Conservation (phyloP, 2,797 vertebrate species). For the Sternotherus odoratus region DNA sequence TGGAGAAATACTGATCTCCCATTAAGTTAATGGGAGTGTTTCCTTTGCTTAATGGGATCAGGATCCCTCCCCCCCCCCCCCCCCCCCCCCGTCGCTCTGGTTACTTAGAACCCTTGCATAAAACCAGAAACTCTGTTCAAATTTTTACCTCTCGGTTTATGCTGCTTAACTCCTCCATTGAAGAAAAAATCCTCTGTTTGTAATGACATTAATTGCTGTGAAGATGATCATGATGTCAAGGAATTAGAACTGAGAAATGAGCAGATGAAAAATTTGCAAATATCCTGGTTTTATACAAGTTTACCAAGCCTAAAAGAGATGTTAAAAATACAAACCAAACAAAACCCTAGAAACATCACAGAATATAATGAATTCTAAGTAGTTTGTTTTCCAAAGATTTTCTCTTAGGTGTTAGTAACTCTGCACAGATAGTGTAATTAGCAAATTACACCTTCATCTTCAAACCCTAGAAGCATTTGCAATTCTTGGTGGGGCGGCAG, state of each 20-base stretch:
- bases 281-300: not conserved
- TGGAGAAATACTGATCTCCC: not conserved
- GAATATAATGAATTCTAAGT: not conserved
- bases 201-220: not conserved
- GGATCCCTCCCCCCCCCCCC: not conserved
- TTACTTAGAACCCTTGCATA: not conserved
- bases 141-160: not conserved
- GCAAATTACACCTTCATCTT: not conserved
- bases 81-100: not conserved
- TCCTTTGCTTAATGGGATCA: not conserved
- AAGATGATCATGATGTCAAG: not conserved
- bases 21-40: not conserved
- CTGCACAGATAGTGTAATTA: not conserved
- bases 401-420: not conserved
- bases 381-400: conserved; percentile 19
- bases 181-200: not conserved
- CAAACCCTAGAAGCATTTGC: conserved; percentile 10
- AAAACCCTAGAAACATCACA: not conserved
- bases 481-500: conserved; percentile 1
- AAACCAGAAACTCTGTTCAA: not conserved
- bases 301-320: not conserved
- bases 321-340: fast-evolving
- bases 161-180: not conserved
- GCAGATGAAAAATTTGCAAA: not conserved
- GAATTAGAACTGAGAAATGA: conserved; percentile 20